These are phyloP conservation scores for Dermochelys coriacea DNA, from an alignment of 2,797 vertebrate genomes.

Conservation along the genomic window DNA sequence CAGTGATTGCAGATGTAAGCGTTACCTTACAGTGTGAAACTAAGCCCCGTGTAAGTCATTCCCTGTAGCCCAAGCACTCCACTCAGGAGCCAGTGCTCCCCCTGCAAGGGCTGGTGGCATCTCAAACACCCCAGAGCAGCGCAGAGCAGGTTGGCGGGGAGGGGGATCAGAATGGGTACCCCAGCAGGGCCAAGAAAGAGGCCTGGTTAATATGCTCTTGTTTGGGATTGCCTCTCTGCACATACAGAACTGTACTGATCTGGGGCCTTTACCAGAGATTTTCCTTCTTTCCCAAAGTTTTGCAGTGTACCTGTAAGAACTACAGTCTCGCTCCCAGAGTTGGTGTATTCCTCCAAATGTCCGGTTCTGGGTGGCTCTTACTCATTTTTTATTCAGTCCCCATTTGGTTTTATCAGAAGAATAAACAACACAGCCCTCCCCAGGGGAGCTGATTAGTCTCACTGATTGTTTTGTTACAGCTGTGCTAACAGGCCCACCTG, in stretches of 20 bases:
- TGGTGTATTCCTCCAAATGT: not conserved
- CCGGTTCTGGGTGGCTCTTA: not conserved
- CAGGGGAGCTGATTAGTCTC: not conserved
- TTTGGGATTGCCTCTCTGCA: not conserved
- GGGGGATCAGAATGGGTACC: not conserved
- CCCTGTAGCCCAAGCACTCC: not conserved
- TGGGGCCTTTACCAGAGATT: not conserved
- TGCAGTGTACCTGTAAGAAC: not conserved
- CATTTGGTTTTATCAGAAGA: not conserved
- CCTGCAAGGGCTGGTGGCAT: not conserved
- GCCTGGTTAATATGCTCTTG: not conserved
- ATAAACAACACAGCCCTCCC: not conserved
- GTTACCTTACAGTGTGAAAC: not conserved
- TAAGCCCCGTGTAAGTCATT: not conserved
- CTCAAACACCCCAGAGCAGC: not conserved
- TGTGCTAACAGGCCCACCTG: not conserved
- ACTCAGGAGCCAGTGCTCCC: not conserved
- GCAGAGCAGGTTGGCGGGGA: no score
- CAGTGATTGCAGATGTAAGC: not conserved
- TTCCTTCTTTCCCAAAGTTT: not conserved
- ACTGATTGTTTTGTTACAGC: not conserved
- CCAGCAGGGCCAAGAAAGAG: not conserved
- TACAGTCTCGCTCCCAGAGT: not conserved
- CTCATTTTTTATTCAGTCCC: not conserved
- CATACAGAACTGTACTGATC: not conserved